These are phyloP conservation scores for Chromobotia macracanthus DNA, from an alignment of 2,797 vertebrate species.

Conservation along the genomic window DNA sequence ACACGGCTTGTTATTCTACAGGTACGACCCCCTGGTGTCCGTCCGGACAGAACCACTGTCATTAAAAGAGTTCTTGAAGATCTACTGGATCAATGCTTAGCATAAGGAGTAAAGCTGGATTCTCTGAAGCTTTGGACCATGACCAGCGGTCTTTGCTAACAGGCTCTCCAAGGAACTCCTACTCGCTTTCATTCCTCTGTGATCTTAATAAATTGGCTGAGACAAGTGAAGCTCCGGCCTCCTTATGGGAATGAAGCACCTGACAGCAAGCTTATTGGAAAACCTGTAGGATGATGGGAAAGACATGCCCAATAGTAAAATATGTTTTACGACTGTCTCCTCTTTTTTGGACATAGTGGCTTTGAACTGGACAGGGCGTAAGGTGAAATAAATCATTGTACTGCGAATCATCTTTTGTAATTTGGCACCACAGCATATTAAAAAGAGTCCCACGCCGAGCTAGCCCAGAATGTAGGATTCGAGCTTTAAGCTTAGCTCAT, in stretches of 20 bases:
- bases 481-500: slow-evolving; percentile 48
- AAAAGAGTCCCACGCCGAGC: slow-evolving; percentile 42
- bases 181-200: slow-evolving; percentile 34
- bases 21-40: slow-evolving; percentile 33
- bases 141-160: slow-evolving; percentile 50
- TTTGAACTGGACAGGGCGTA: slow-evolving; percentile 55
- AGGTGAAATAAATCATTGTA: slow-evolving; percentile 57
- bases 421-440: slow-evolving; percentile 55
- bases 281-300: slow-evolving; percentile 59
- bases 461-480: slow-evolving; percentile 38
- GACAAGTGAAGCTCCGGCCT: slow-evolving; percentile 40
- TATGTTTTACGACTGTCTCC: slow-evolving; percentile 54
- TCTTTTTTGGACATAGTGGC: slow-evolving; percentile 42
- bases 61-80: slow-evolving; percentile 32
- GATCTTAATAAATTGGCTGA: slow-evolving; percentile 51
- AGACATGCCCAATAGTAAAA: slow-evolving; percentile 55
- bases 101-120: slow-evolving; percentile 46
- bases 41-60: slow-evolving; percentile 19
- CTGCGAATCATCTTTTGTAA: slow-evolving; percentile 56
- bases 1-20: slow-evolving; percentile 30
- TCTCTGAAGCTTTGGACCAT: slow-evolving; percentile 44
- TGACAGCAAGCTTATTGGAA: slow-evolving; percentile 58
- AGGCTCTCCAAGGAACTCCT: slow-evolving; percentile 37
- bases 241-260: slow-evolving; percentile 53
- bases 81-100: slow-evolving; percentile 39